Conservation (phyloP, 2,113 vertebrate species). For the Labrus mixtus region DNA sequence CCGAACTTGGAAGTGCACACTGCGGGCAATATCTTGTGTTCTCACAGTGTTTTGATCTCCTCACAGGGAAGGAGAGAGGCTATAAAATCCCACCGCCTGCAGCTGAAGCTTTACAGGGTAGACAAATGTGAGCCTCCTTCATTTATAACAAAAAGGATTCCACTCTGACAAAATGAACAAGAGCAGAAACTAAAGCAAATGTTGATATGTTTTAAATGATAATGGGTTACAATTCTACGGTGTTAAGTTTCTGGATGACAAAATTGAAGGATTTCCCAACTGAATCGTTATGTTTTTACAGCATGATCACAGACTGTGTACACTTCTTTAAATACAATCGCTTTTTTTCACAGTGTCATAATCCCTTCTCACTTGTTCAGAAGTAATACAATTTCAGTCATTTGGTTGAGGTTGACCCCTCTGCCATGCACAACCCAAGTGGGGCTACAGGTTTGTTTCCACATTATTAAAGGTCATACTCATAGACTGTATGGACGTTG, state of each 20-base stretch:
- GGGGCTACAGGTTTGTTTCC: too few relatives aligned
- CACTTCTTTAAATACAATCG: too few relatives aligned
- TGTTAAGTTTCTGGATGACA: not conserved
- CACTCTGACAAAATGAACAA: constrained; percentile 31
- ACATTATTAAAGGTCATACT: too few relatives aligned
- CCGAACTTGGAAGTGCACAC: constrained; percentile 47
- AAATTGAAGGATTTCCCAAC: constrained; percentile 16
- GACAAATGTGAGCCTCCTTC: constrained; percentile 31
- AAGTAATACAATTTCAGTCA: too few relatives aligned
- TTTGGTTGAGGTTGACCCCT: too few relatives aligned
- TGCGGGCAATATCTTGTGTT: constrained; percentile 57
- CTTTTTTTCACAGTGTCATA: too few relatives aligned
- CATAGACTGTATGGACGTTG: too few relatives aligned
- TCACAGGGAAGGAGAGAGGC: constrained; percentile 54
- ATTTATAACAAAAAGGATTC: constrained; percentile 44
- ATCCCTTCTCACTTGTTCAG: too few relatives aligned
- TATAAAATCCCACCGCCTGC: constrained; percentile 55
- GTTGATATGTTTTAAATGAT: constrained; percentile 14
- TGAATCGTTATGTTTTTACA: not conserved
- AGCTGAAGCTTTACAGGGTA: constrained; percentile 45
- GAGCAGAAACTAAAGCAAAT: constrained; percentile 23
- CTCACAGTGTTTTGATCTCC: constrained; percentile 48
- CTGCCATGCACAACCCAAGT: too few relatives aligned
- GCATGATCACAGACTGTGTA: too few relatives aligned
- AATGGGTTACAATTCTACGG: not conserved